phyloP scores from a whole-genome alignment of 2,113 vertebrate genomes.

The Leptocoma aspasia region DNA sequence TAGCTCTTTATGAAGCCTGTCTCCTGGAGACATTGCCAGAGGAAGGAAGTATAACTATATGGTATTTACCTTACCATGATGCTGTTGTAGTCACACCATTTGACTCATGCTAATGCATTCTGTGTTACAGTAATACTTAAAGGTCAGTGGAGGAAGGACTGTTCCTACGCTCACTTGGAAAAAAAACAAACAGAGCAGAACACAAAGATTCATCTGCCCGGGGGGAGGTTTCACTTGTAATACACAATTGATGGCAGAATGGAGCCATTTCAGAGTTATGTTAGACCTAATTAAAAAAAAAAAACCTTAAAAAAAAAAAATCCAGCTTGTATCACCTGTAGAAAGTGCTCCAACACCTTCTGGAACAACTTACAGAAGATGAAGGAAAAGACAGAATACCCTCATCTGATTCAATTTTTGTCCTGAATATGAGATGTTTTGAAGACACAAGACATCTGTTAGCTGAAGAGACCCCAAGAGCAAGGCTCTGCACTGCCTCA shows the following conservation, averaged over 20 bases:
- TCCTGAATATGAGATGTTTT: background rate
- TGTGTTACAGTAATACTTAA: background rate
- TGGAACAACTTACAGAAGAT: background rate
- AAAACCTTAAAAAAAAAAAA: background rate
- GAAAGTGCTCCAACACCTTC: background rate
- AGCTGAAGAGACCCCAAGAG: background rate
- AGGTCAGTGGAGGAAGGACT: background rate
- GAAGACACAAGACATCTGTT: background rate
- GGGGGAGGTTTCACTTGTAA: background rate
- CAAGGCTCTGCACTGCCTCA: background rate
- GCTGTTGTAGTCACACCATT: background rate
- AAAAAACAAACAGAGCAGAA: background rate
- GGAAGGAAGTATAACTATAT: background rate
- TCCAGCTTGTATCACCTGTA: background rate
- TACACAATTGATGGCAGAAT: background rate
- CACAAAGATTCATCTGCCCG: background rate
- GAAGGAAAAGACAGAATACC: background rate
- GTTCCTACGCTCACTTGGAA: accelerated
- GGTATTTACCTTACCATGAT: conserved; percentile 11
- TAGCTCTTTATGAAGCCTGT: conserved; percentile 8
- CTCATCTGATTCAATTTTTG: background rate
- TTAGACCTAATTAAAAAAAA: background rate
- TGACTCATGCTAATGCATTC: background rate
- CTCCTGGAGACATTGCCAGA: background rate
- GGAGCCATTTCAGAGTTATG: background rate